Evolutionary conservation across 2,113 vertebrate genomes (phyloP).

Genomic region (Colaptes auratus): DNA sequence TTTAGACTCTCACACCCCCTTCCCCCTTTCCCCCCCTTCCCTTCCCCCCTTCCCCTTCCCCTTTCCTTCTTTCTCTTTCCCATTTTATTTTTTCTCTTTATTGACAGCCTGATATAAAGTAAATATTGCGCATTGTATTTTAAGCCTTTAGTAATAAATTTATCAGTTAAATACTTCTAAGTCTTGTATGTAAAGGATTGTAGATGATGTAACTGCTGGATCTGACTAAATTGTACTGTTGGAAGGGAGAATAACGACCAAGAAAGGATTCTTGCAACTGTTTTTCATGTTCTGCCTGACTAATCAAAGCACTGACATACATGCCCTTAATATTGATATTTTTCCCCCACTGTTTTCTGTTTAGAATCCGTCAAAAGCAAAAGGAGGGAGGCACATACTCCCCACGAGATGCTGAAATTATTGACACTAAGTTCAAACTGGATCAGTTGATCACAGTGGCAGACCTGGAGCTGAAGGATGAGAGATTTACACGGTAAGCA

Average conservation of each 20-base stretch:
- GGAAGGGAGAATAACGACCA: not conserved
- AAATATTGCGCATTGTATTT: not conserved
- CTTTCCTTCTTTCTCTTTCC: no score
- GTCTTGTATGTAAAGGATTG: not conserved
- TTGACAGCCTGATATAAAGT: not conserved
- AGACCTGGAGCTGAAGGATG: conserved; percentile 95
- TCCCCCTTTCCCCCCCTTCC: no score
- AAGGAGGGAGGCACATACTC: conserved; percentile 97
- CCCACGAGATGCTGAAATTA: conserved; percentile 93
- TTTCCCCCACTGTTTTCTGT: conserved; percentile 17
- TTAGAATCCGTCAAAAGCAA: conserved; percentile 92
- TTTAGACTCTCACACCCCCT: no score
- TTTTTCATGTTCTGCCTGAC: not conserved
- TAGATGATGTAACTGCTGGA: not conserved
- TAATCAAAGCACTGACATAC: not conserved
- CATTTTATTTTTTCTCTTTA: not conserved
- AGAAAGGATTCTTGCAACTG: not conserved
- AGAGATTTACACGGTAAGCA: conserved; percentile 93
- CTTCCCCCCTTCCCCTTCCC: no score
- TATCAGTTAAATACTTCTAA: not conserved
- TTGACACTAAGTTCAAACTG: conserved; percentile 96
- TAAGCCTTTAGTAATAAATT: not conserved
- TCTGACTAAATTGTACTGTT: not conserved
- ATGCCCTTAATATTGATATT: not conserved
- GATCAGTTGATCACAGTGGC: conserved; percentile 97